Base-by-base conservation (phyloP, 2,888 invertebrate species). In the Creontiades dilutus region DNA sequence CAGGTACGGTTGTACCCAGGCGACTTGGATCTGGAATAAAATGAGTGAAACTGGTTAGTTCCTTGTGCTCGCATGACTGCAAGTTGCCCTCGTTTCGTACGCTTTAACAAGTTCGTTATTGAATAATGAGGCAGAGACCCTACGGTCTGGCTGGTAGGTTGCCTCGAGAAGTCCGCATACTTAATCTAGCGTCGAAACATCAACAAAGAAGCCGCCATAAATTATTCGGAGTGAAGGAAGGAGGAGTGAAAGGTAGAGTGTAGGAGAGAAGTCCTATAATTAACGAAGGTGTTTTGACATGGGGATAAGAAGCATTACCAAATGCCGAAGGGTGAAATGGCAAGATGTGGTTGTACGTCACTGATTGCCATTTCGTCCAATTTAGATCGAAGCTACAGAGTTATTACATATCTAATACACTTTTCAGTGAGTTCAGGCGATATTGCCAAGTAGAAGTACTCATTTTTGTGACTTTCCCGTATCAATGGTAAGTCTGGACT, bases 181-280 rank as follows among this genome's bases (percentile, higher is more conserved):
- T 68, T 68, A n/a, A 57, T 57, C 57, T 57, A 19, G 68, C 68
- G 68, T 68, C 68, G 68, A 68, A 68, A 68, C 68, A 68, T 68
- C 23, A 68, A 68, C 68, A 23, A 68, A 68, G 68, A 68, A 68
- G 68, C 68, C 68, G 27, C 68, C 13, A 23, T 68, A 68, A 68
- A 68, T 68, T 68, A 68, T 68, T 68, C 68, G 23, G 23, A 23
- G 23, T 12, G 68, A 68, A 23, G 23, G 68, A 68, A 68, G 68
- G 68, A 68, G 19, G 68, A 5, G 11, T 19, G 68, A 68, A 23
- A 12, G 23, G 68, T 68, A 27, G 16, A 57, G 57, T n/a, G 23
- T n/a, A 23, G 16, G n/a, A 19, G 68, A 3, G 23, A 11, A 3
- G 27, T 27, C 23, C 9, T 12, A 68, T 23, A 68, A 68, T 68